These are phyloP conservation scores for Plagodis dolabraria DNA, from an alignment of 2,888 invertebrate genomes.

Conservation along the genomic window DNA sequence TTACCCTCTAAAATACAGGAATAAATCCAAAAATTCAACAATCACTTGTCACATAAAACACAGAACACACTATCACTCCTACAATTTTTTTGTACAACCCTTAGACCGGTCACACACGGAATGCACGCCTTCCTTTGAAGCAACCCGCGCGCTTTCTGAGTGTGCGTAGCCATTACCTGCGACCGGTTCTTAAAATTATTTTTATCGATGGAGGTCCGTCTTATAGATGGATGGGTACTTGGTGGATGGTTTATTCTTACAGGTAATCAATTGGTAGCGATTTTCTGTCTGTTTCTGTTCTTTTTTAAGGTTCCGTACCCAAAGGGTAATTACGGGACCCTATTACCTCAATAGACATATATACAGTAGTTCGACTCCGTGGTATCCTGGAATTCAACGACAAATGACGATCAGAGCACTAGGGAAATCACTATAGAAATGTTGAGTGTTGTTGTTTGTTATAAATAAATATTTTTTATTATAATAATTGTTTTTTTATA, in stretches of 20 bases:
- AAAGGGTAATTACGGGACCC: too few relatives aligned
- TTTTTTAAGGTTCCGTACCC: too few relatives aligned
- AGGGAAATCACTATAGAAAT: too few relatives aligned
- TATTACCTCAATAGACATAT: too few relatives aligned
- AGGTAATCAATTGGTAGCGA: too few relatives aligned
- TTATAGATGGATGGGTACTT: not conserved
- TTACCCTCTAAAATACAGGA: not conserved
- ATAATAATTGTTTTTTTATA: too few relatives aligned
- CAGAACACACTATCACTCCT: conserved; percentile 16
- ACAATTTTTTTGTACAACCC: conserved; percentile 41
- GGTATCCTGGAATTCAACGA: too few relatives aligned
- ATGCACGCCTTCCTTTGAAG: conserved; percentile 52
- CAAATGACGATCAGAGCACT: too few relatives aligned
- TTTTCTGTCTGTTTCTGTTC: too few relatives aligned
- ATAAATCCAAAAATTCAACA: conserved; percentile 19
- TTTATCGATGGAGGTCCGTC: not conserved
- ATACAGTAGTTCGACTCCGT: too few relatives aligned
- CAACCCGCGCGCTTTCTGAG: conserved; percentile 49
- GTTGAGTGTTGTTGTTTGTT: too few relatives aligned
- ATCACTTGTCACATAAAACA: conserved; percentile 15
- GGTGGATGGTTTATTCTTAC: not conserved
- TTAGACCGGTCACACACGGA: conserved; percentile 51
- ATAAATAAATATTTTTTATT: too few relatives aligned
- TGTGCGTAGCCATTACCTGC: conserved; percentile 48
- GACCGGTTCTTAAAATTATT: conserved; percentile 32